Percentiles rank a stretch among this genome's conserved stretches.
Evolutionary conservation across 2,113 vertebrate species (phyloP).

Genomic region (Rana temporaria): DNA sequence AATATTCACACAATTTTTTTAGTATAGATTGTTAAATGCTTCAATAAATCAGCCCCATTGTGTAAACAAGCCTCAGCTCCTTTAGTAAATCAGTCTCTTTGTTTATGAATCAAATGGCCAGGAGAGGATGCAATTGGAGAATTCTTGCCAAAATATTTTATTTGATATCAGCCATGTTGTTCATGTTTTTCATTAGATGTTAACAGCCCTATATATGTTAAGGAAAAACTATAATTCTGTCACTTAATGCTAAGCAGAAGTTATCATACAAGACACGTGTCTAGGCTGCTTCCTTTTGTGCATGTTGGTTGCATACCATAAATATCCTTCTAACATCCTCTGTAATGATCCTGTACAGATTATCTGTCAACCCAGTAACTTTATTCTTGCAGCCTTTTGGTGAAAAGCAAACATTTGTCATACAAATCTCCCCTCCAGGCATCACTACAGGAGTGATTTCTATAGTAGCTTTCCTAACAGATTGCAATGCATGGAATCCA

Average conservation of each 20-base stretch:
- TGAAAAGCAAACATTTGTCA: not conserved
- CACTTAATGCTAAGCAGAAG: slow-evolving; percentile 19
- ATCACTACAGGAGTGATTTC: no score
- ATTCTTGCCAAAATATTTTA: not conserved
- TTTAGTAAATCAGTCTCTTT: not conserved
- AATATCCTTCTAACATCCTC: slow-evolving; percentile 21
- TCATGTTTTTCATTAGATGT: not conserved
- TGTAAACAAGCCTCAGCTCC: not conserved
- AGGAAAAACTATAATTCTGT: slow-evolving; percentile 5
- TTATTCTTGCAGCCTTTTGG: no score
- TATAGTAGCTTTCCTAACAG: no score
- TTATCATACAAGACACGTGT: not conserved
- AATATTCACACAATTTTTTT: no score
- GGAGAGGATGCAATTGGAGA: slow-evolving; percentile 7
- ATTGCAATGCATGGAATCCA: no score
- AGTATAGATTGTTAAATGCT: no score
- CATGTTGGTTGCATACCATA: not conserved
- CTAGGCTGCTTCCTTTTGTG: slow-evolving; percentile 16
- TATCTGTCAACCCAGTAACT: not conserved
- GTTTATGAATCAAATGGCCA: slow-evolving; percentile 13
- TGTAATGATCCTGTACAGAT: slow-evolving; percentile 1
- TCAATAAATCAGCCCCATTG: not conserved
- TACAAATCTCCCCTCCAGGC: not conserved
- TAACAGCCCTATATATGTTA: not conserved
- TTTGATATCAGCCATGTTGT: slow-evolving; percentile 8